Evolutionary conservation across 2,113 vertebrate genomes (phyloP), one percentile per base, ranked within the genome.

Genomic region (Girardinichthys multiradiatus): DNA sequence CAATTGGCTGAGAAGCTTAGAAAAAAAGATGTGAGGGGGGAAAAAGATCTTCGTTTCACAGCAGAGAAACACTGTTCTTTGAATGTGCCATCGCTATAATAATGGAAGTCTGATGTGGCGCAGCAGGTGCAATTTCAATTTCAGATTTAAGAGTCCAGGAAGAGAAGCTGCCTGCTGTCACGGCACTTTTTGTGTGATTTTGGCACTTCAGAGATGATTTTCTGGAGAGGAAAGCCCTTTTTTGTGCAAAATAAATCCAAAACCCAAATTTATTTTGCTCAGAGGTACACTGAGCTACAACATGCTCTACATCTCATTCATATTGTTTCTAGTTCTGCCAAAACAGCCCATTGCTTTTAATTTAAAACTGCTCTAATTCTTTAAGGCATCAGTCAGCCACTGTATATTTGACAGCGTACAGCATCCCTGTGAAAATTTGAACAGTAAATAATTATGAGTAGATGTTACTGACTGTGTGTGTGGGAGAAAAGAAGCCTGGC

Each of bases 361-460:
- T n/a, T 27, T 26, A 19, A 35, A 57, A 57, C 13, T 27, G 3
- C n/a, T 37, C 6, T 58, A 26, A 21, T 37, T 69, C 4, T 26
- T 37, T 28, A 65, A 33, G 13, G 28, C 8, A 59, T 70, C 15
- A 62, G 37, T 84, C 64, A 81, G 39, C 30, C 24, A 30, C 66
- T 31, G 19, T 63, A 67, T 65, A 42, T 74, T 75, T 81, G 66
- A 79, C 60, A 72, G 57, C 14, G 48, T 29, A 35, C 80, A 77
- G 57, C 64, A 79, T 76, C 76, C 67, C 58, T 77, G 42, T 69
- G 62, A 79, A 79, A 70, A 79, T 73, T 64, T 68, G 39, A 81
- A 73, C 89, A 80, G 73, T 72, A 87, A 83, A 72, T 65, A 64
- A 70, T 76, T 19, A 73, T 70, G 74, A 72, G 63, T 74, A 31